Evolutionary conservation across 1,140 invertebrate species (phyloP).

Genomic region (Marisa cornuarietis): DNA sequence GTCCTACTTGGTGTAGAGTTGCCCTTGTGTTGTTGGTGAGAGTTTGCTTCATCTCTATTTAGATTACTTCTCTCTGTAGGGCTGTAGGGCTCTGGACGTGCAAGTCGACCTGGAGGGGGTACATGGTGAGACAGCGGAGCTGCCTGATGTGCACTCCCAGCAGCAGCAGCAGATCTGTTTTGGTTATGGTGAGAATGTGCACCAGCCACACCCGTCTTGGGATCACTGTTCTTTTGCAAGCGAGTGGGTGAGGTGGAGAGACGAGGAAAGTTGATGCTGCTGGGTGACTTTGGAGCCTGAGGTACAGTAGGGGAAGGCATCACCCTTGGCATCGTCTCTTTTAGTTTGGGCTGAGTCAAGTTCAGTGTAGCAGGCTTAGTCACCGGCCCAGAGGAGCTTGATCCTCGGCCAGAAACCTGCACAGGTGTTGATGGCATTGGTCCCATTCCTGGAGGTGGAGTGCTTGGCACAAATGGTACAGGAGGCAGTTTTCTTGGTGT

Average conservation of each 20-base stretch:
- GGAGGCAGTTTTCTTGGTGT: constrained; percentile 49
- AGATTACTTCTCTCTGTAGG: constrained; percentile 61
- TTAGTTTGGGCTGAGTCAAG: constrained; percentile 58
- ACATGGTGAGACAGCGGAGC: constrained; percentile 36
- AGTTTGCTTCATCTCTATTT: constrained; percentile 47
- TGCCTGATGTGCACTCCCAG: constrained; percentile 27
- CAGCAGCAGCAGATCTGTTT: not conserved
- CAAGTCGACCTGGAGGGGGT: constrained; percentile 53
- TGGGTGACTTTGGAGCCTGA: constrained; percentile 48
- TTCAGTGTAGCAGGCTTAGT: constrained; percentile 59
- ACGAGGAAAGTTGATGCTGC: constrained; percentile 55
- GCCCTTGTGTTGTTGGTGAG: constrained; percentile 23
- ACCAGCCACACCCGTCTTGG: not conserved
- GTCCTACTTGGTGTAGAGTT: constrained; percentile 15
- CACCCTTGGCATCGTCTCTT: constrained; percentile 51
- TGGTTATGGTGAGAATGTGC: not conserved
- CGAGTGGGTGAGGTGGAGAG: constrained; percentile 53
- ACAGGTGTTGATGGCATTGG: constrained; percentile 5
- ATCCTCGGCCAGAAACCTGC: too few relatives aligned
- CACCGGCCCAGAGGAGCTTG: constrained; percentile 20
- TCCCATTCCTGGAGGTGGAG: constrained; percentile 8
- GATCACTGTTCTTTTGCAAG: constrained; percentile 1
- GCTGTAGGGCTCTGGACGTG: constrained; percentile 59
- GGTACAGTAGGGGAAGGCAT: constrained; percentile 57
- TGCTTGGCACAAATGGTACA: constrained; percentile 32